Evolutionary conservation across 1,140 invertebrate species (phyloP), one percentile per base, ranked within the genome.

Genomic region (Chrysopa pallens): DNA sequence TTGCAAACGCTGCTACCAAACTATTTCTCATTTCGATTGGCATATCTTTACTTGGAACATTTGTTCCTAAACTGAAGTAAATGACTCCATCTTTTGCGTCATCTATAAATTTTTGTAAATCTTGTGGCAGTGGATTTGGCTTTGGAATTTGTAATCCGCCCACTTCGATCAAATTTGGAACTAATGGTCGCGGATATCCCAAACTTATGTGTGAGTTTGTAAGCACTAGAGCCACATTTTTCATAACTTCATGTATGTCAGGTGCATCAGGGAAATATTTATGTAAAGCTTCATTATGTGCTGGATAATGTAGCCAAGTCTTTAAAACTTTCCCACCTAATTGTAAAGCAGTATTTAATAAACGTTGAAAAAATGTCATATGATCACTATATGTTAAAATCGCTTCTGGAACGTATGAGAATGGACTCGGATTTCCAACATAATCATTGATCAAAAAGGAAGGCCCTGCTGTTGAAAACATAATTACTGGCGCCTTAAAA

Each of bases 51-150:
- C 17, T 23, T 23, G 17, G 17, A 11, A 65, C 57, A 17, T 67
- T 63, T 2, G 74, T 73, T 0, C 76, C 76, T 44, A 78, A 66
- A 13, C 70, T 73, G 55, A 77, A 78, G 44, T 75, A 73, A 17
- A 79, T 69, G 4, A 74, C 67, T 3, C 74, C 74, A 36, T 70
- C 53, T 4, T 53, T 46, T 0, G 72, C 64, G 13, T 63, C 60
- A 42, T 69, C 66, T 6, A 78, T 48, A 46, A 76, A 67, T 23
- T 57, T 54, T 48, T 72, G 63, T 37, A 73, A 62, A 48, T 74
- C 67, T 68, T 71, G 1, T 28, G 31, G 35, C 4, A 42, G 17
- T 23, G 8, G 23, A 2, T 29, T 29, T 54, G 39, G 37, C 43
- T 50, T 29, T 48, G 44, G 5, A 52, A 46, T 6, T 4, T 35